Percentiles rank a stretch among this genome's conserved stretches.
phyloP scores from a whole-genome alignment of 2,888 invertebrate genomes.

The Theretra japonica region DNA sequence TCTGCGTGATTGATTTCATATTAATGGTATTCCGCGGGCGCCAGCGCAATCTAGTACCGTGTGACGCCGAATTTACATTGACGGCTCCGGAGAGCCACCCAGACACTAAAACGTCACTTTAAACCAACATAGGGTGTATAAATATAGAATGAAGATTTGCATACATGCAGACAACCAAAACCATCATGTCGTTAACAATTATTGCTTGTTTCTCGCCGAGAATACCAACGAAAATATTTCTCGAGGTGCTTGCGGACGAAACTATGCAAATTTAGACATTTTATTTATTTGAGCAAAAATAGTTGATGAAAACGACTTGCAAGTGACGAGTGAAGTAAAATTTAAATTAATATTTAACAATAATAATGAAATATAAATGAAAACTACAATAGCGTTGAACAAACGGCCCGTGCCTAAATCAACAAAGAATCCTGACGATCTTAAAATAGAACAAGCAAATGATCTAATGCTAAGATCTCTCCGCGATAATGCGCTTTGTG shows the following conservation, averaged over 20 bases:
- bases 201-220: constrained; percentile 4
- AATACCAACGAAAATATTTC: constrained; percentile 10
- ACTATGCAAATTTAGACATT: not conserved
- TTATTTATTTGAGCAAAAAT: not conserved
- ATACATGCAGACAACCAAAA: constrained; percentile 30
- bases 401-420: not conserved
- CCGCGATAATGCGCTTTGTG: constrained; percentile 36
- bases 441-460: constrained; percentile 28
- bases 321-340: too few relatives aligned
- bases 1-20: constrained; percentile 13
- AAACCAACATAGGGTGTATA: constrained; percentile 56
- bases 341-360: too few relatives aligned
- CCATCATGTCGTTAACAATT: constrained; percentile 27
- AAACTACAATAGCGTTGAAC: not conserved
- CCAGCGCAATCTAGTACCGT: constrained; percentile 38
- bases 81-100: constrained; percentile 66
- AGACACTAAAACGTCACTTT: constrained; percentile 72
- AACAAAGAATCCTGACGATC: not conserved
- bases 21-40: constrained; percentile 35
- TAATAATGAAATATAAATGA: too few relatives aligned
- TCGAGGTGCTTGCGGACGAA: not conserved
- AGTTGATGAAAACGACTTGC: not conserved
- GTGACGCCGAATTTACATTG: constrained; percentile 50
- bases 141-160: constrained; percentile 59
- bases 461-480: constrained; percentile 20